These are phyloP conservation scores for Morelia viridis DNA, from an alignment of 2,797 vertebrate species.

Conservation along the genomic window DNA sequence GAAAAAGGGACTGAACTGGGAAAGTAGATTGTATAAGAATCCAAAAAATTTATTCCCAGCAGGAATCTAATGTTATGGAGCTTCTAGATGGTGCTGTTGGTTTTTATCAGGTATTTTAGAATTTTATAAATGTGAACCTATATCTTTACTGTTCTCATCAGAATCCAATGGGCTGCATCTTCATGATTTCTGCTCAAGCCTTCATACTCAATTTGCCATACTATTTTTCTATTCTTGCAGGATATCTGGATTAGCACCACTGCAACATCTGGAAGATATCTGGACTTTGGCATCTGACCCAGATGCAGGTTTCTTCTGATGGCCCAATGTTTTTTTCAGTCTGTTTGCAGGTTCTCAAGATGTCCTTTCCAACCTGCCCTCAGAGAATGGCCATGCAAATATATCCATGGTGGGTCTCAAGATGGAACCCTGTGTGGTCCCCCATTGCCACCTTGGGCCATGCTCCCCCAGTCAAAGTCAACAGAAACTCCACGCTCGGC, in stretches of 20 bases:
- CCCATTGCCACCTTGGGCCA: constrained; percentile 77
- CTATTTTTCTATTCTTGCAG: neutral
- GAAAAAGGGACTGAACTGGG: neutral
- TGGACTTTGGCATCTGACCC: neutral
- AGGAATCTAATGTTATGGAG: neutral
- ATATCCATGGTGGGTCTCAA: constrained; percentile 72
- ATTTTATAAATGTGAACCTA: too few species aligned
- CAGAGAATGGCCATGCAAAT: constrained; percentile 71
- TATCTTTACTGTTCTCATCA: neutral
- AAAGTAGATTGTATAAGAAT: neutral
- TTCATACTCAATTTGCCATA: neutral
- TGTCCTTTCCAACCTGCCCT: constrained; percentile 60
- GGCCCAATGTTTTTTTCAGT: constrained; percentile 65
- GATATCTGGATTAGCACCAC: neutral
- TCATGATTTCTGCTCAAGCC: neutral
- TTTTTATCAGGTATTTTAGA: too few species aligned
- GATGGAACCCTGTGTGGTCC: constrained; percentile 66
- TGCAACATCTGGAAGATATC: neutral
- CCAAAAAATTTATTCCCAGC: neutral
- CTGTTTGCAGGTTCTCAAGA: constrained; percentile 80
- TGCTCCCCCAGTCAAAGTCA: constrained; percentile 45
- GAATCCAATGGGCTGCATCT: neutral
- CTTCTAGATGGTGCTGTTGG: too few species aligned
- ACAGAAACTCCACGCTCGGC: constrained; percentile 79
- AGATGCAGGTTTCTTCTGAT: neutral